These are phyloP conservation scores for Pangasianodon hypophthalmus DNA, from an alignment of 2,113 vertebrate genomes.

Conservation along the genomic window DNA sequence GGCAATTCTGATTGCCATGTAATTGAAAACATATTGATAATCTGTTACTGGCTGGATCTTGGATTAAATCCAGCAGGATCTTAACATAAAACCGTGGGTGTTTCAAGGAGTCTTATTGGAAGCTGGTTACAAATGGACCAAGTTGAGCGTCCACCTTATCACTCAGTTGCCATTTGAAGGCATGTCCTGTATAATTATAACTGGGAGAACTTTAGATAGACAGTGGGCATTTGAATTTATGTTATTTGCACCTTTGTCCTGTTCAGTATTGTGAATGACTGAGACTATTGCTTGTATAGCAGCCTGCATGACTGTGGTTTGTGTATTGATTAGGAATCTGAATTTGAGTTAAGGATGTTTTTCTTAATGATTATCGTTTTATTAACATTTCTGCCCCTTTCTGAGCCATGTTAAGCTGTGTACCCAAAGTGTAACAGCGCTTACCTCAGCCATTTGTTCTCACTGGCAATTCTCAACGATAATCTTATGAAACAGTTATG, in stretches of 20 bases:
- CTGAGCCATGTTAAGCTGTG: slow-evolving; percentile 41
- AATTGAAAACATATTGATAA: not conserved
- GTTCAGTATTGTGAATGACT: slow-evolving; percentile 67
- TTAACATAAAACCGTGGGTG: not conserved
- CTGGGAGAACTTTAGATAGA: slow-evolving; percentile 22
- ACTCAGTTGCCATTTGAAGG: slow-evolving; percentile 30
- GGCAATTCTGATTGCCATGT: not conserved
- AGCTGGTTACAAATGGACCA: slow-evolving; percentile 48
- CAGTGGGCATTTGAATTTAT: slow-evolving; percentile 26
- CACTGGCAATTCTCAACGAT: not conserved
- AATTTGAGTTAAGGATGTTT: slow-evolving; percentile 37
- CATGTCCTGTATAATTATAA: slow-evolving; percentile 20
- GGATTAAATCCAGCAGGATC: not conserved
- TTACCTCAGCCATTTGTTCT: slow-evolving; percentile 35
- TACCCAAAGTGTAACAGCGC: slow-evolving; percentile 34
- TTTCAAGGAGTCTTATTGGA: slow-evolving; percentile 17
- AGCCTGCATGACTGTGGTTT: slow-evolving; percentile 56
- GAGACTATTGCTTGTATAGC: slow-evolving; percentile 47
- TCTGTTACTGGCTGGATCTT: not conserved
- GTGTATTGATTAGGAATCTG: slow-evolving; percentile 47
- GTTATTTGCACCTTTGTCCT: slow-evolving; percentile 59
- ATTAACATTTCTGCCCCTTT: slow-evolving; percentile 27
- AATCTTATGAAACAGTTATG: slow-evolving; percentile 18
- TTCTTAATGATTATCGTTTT: slow-evolving; percentile 34
- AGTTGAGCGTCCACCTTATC: slow-evolving; percentile 20